These are phyloP conservation scores for Datnioides undecimradiatus DNA, from an alignment of 2,113 vertebrate genomes.

Conservation along the genomic window DNA sequence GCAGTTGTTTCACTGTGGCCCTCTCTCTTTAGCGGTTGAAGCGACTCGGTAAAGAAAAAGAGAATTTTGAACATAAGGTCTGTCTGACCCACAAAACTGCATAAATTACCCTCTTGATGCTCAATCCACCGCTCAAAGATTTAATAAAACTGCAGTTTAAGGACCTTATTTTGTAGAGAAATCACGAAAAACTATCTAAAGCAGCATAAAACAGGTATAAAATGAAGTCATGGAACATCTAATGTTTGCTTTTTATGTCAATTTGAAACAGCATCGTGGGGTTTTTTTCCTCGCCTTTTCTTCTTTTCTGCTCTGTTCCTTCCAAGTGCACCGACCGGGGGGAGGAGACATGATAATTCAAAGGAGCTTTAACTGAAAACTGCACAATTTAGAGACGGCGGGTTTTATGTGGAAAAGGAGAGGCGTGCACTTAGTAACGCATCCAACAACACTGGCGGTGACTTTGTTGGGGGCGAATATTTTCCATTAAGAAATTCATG, in stretches of 20 bases:
- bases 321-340: constrained; percentile 1
- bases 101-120: constrained; percentile 5
- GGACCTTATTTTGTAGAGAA: constrained; percentile 4
- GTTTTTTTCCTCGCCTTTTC: not conserved
- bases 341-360: constrained; percentile 41
- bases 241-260: constrained; percentile 10
- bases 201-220: not conserved
- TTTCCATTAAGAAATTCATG: constrained; percentile 84
- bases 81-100: constrained; percentile 7
- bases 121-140: constrained; percentile 22
- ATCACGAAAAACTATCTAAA: not conserved
- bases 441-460: constrained; percentile 68
- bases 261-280: not conserved
- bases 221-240: not conserved
- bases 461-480: constrained; percentile 77
- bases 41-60: constrained; percentile 43
- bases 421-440: constrained; percentile 59
- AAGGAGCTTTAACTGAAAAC: constrained; percentile 58
- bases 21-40: constrained; percentile 42
- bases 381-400: constrained; percentile 56
- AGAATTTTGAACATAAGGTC: constrained; percentile 28
- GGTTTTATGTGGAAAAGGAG: constrained; percentile 80
- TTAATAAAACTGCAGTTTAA: constrained; percentile 2
- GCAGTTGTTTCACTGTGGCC: constrained; percentile 41
- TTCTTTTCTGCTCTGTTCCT: constrained; percentile 17